Conservation (phyloP, 2,113 vertebrate genomes). For the Gadus chalcogrammus region DNA sequence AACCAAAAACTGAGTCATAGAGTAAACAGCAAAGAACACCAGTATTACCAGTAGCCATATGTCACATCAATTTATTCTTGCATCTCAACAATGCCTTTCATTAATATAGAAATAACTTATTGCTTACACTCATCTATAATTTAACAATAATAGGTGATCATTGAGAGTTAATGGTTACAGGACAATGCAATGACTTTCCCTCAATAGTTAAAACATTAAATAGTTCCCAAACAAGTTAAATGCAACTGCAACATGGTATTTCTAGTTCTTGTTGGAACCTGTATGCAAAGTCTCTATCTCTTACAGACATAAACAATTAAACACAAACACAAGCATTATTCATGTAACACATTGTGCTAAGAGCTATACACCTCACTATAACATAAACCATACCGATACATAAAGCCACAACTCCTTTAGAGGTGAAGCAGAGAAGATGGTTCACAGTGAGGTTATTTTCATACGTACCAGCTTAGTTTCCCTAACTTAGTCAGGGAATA, state of each 20-base stretch:
- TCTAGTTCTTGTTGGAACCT: slow-evolving; percentile 20
- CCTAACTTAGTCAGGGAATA: too few species aligned
- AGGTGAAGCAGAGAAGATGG: too few species aligned
- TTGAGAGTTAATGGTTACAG: slow-evolving; percentile 53
- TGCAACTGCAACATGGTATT: slow-evolving; percentile 49
- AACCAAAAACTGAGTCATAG: too few species aligned
- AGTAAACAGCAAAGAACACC: too few species aligned
- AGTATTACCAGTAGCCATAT: not conserved
- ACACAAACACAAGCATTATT: slow-evolving; percentile 36
- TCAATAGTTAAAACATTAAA: slow-evolving; percentile 22
- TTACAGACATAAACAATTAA: slow-evolving; percentile 35
- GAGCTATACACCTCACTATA: too few species aligned
- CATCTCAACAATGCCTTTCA: slow-evolving; percentile 52
- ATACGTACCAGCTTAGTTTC: too few species aligned
- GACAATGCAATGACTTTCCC: slow-evolving; percentile 50
- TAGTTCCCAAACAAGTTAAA: slow-evolving; percentile 41
- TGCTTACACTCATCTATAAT: slow-evolving; percentile 58
- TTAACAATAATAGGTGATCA: slow-evolving; percentile 50
- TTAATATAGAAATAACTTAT: slow-evolving; percentile 62
- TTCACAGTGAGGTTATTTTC: too few species aligned
- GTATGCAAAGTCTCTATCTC: slow-evolving; percentile 15
- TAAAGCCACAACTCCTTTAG: too few species aligned
- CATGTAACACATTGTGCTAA: slow-evolving; percentile 11
- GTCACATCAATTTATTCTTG: slow-evolving; percentile 1
- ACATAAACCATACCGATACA: too few species aligned